These are phyloP conservation scores for Hycleus phaleratus DNA, from an alignment of 1,140 invertebrate genomes.

Conservation along the genomic window DNA sequence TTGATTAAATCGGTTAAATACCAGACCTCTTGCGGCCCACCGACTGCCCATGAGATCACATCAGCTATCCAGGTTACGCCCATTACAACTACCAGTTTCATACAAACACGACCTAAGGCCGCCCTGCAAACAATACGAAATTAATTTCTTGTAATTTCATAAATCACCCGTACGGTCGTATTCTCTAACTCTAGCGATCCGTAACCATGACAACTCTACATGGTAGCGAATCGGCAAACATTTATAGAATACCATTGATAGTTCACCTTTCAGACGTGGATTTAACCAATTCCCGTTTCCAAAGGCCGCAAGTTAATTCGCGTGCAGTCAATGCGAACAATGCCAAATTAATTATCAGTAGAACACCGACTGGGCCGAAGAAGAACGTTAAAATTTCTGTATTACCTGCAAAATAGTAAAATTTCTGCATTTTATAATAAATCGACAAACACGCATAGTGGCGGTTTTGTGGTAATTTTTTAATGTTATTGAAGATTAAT, in stretches of 20 bases:
- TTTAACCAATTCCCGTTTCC: conserved; percentile 79
- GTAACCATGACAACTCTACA: not conserved
- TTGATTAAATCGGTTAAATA: conserved; percentile 75
- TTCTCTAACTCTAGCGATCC: not conserved
- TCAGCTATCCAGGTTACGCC: conserved; percentile 79
- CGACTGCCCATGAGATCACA: conserved; percentile 64
- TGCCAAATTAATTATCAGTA: conserved; percentile 66
- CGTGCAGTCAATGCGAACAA: conserved; percentile 73
- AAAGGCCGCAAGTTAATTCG: conserved; percentile 76
- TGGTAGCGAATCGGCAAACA: not conserved
- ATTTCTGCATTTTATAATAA: too few relatives aligned
- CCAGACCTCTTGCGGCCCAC: conserved; percentile 70
- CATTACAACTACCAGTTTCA: conserved; percentile 80
- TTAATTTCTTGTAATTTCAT: too few relatives aligned
- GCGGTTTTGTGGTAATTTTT: too few relatives aligned
- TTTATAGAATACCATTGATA: not conserved
- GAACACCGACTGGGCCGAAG: conserved; percentile 69
- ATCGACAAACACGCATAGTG: too few relatives aligned
- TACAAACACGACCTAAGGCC: conserved; percentile 67
- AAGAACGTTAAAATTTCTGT: conserved; percentile 74
- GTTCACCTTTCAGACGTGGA: conserved; percentile 72
- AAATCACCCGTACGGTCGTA: too few relatives aligned
- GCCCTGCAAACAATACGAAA: conserved; percentile 48
- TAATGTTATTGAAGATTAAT: too few relatives aligned
- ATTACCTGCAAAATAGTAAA: conserved; percentile 47